Evolutionary conservation across 2,797 vertebrate genomes (phyloP).

Genomic region (Gallinago nigripennis): DNA sequence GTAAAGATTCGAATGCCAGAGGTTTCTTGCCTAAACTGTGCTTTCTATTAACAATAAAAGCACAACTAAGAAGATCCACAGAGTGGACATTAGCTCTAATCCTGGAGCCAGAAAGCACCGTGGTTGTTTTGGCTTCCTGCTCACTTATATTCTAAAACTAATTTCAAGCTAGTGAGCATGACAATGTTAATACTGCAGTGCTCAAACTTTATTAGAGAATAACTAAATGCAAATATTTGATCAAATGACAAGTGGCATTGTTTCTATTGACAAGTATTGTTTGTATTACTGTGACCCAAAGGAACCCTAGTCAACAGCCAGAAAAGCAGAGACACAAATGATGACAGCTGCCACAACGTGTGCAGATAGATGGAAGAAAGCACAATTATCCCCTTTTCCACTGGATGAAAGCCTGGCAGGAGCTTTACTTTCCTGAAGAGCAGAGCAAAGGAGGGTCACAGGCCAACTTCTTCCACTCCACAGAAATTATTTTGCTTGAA

Average conservation of each 20-base stretch:
- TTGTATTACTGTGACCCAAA: neutral
- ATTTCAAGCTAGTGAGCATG: neutral
- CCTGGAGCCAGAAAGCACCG: neutral
- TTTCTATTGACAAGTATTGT: constrained; percentile 28
- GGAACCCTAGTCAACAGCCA: constrained; percentile 9
- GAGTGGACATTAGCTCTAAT: neutral
- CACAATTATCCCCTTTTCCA: neutral
- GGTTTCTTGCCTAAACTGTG: neutral
- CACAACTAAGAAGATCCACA: neutral
- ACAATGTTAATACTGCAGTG: neutral
- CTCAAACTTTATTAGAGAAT: constrained; percentile 26
- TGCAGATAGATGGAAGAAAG: constrained; percentile 28
- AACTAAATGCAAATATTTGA: constrained; percentile 19
- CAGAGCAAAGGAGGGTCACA: neutral
- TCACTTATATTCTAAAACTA: neutral
- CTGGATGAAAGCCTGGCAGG: neutral
- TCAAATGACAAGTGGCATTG: constrained; percentile 9
- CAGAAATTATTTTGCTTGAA: neutral
- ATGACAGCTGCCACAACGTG: neutral
- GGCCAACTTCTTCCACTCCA: neutral
- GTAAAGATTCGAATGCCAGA: neutral
- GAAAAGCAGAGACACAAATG: constrained; percentile 14
- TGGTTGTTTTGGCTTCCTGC: neutral
- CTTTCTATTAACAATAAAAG: neutral
- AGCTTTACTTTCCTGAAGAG: neutral